Evolutionary conservation across 2,797 vertebrate species (phyloP), one percentile per base, ranked within the genome.

Genomic region (Artibeus lituratus): DNA sequence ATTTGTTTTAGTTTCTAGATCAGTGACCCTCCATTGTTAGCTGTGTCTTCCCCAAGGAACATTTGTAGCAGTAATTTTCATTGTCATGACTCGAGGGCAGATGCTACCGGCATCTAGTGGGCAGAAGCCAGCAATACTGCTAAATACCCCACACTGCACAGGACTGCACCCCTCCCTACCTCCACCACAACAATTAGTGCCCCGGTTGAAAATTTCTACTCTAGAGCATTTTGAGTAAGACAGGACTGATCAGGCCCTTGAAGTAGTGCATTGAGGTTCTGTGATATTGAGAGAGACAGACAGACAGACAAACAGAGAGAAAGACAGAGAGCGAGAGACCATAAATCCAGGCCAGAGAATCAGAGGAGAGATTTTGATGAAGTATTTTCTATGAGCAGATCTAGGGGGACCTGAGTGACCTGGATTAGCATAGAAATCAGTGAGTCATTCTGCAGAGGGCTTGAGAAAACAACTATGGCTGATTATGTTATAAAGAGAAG

Each of bases 281-380:
- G 4, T 69, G 49, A 90, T 55, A 67, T 15, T 37, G 32, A 47
- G 83, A 5, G 12, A 24, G 4, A 47, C 47, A 65, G 21, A 62
- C 21, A 69, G 16, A 37, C 42, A n/a, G 29, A 53, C 2, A 35
- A 18, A 74, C 9, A 81, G 62, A 4, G 5, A 39, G 0, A 32
- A 16, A 74, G 6, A 81, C 73, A 4, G 2, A 39, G 1, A 37
- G 57, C 29, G 22, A 44, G 32, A 55, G 14, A n/a, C 87, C 39
- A 76, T 19, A 85, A n/a, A 76, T 85, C 70, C 24, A 87, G 19
- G 11, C 19, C 16, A 42, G 29, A 29, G 14, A 47, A 74, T 69
- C 53, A 91, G 24, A 91, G 37, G 76, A 77, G 15, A 76, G 72
- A 72, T 78, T 62, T 59, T 67, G 19, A 65, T 9, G 19, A 73